These are phyloP conservation scores for Mixornis gularis DNA, from an alignment of 2,113 vertebrate genomes.

Conservation along the genomic window DNA sequence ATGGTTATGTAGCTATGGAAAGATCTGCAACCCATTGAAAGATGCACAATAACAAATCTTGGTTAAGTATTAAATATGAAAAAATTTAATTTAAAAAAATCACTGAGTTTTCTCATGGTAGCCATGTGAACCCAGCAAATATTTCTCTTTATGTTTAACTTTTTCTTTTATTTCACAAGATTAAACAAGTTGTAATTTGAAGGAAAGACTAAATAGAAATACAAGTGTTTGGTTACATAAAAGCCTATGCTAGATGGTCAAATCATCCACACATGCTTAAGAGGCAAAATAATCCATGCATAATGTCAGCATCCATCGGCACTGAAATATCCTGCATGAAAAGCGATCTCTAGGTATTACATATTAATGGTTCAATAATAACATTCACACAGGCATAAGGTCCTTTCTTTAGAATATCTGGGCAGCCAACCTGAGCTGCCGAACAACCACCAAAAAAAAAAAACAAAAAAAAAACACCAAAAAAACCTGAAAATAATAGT, in stretches of 20 bases:
- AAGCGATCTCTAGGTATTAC: not conserved
- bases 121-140: not conserved
- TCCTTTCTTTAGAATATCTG: not conserved
- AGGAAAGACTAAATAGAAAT: not conserved
- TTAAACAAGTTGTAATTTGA: not conserved
- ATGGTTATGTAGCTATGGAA: not conserved
- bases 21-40: not conserved
- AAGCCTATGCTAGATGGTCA: not conserved
- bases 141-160: not conserved
- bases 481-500: not conserved
- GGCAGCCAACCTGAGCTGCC: not conserved
- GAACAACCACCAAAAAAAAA: fast-evolving
- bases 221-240: not conserved
- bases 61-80: not conserved
- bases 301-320: not conserved
- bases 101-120: not conserved
- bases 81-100: not conserved
- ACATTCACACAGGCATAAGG: not conserved
- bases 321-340: not conserved
- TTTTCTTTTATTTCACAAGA: not conserved
- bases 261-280: not conserved
- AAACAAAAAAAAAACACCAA: not conserved
- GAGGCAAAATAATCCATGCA: not conserved
- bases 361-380: not conserved
- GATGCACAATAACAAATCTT: not conserved